Conservation (phyloP, 2,797 vertebrate genomes). For the Sebastes cheni region DNA sequence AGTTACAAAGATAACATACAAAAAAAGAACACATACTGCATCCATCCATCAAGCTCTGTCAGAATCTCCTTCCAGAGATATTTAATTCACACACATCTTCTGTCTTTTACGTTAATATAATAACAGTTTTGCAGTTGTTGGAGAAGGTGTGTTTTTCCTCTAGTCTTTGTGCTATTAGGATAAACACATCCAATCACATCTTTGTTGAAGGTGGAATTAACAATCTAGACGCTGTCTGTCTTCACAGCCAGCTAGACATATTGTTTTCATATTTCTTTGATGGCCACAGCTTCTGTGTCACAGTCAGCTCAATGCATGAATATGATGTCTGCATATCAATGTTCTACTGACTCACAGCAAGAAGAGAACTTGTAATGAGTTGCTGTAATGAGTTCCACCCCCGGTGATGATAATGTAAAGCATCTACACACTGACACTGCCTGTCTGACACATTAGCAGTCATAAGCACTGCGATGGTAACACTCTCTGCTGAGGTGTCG, state of each 20-base stretch:
- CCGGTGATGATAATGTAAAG: background rate
- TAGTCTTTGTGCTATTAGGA: background rate
- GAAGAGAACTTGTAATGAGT: background rate
- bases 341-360: background rate
- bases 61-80: too few species aligned
- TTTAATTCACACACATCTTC: background rate
- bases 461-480: conserved; percentile 1
- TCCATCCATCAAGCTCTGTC: too few species aligned
- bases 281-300: background rate
- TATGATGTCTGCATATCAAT: background rate
- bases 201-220: background rate
- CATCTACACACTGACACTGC: background rate
- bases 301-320: background rate
- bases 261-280: background rate
- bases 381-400: background rate
- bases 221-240: background rate
- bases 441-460: background rate
- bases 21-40: background rate
- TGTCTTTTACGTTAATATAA: background rate
- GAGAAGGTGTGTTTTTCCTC: background rate
- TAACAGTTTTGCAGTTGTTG: background rate
- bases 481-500: background rate
- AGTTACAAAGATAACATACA: background rate
- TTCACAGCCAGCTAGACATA: too few species aligned
- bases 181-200: background rate